Evolutionary conservation across 1,140 invertebrate genomes (phyloP).

Genomic region (Homalodisca vitripennis): DNA sequence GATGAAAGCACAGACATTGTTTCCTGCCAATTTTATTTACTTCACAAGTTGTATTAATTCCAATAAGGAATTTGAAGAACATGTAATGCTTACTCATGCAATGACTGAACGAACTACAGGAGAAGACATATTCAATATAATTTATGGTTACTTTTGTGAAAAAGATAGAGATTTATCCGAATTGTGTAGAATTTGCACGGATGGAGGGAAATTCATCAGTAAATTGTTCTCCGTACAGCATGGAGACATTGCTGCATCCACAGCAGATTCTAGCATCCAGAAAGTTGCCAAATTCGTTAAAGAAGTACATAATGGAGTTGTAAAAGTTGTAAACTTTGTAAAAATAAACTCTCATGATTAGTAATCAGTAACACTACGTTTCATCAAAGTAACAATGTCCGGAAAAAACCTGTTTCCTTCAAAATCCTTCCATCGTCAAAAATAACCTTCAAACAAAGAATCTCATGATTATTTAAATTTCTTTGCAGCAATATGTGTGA

Average conservation of each 20-base stretch:
- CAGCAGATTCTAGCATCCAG: too few species aligned
- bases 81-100: conserved; percentile 26
- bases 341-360: conserved; percentile 30
- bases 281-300: conserved; percentile 27
- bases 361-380: too few species aligned
- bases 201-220: conserved; percentile 26
- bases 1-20: conserved; percentile 27
- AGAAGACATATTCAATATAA: conserved; percentile 30
- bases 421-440: too few species aligned
- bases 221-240: too few species aligned
- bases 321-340: conserved; percentile 37
- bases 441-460: too few species aligned
- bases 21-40: conserved; percentile 25
- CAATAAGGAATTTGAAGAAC: conserved; percentile 11
- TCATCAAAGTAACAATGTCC: too few species aligned
- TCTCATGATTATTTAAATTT: conserved; percentile 35
- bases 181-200: conserved; percentile 2
- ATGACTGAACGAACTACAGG: conserved; percentile 20
- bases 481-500: conserved; percentile 46
- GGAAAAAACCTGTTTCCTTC: too few species aligned
- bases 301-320: conserved; percentile 31
- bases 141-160: conserved; percentile 26
- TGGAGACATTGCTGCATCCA: conserved; percentile 35
- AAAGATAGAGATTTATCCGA: conserved; percentile 3
- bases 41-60: conserved; percentile 20